Percentiles rank a stretch among this genome's conserved stretches.
Conservation (phyloP, 2,113 vertebrate genomes). For the Sinocyclocheilus anophthalmus region DNA sequence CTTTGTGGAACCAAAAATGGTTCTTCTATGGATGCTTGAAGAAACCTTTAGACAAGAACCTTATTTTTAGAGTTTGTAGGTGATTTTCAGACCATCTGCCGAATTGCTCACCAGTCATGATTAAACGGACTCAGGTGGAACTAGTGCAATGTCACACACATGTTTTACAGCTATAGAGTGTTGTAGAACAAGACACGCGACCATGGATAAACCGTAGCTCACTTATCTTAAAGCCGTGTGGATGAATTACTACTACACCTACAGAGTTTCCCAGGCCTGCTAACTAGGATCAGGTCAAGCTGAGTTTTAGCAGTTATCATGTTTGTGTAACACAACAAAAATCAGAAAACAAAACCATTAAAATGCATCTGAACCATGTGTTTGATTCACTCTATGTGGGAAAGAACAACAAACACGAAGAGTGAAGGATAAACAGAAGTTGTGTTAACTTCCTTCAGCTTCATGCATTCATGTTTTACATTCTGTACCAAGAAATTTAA, state of each 20-base stretch:
- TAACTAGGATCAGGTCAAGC: not conserved
- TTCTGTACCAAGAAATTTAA: slow-evolving; percentile 41
- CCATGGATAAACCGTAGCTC: not conserved
- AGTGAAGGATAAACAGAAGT: not conserved
- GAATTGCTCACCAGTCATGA: not conserved
- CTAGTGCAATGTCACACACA: not conserved
- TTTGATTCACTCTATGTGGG: not conserved
- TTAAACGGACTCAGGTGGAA: not conserved
- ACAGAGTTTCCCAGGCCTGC: not conserved
- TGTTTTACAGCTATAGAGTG: not conserved
- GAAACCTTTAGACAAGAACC: too few species aligned
- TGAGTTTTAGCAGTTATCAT: not conserved
- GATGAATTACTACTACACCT: not conserved
- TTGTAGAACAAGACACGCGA: not conserved
- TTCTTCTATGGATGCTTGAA: too few species aligned
- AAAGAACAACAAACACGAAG: too few species aligned
- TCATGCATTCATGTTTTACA: slow-evolving; percentile 44
- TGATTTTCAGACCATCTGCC: not conserved
- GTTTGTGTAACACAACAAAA: not conserved
- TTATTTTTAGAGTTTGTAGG: too few species aligned
- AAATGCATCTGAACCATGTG: not conserved
- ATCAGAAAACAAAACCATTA: not conserved
- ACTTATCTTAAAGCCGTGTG: not conserved
- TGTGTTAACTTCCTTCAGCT: not conserved
- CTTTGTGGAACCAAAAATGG: too few species aligned